Conservation (phyloP, 2,888 invertebrate genomes). For the Pteria penguin region DNA sequence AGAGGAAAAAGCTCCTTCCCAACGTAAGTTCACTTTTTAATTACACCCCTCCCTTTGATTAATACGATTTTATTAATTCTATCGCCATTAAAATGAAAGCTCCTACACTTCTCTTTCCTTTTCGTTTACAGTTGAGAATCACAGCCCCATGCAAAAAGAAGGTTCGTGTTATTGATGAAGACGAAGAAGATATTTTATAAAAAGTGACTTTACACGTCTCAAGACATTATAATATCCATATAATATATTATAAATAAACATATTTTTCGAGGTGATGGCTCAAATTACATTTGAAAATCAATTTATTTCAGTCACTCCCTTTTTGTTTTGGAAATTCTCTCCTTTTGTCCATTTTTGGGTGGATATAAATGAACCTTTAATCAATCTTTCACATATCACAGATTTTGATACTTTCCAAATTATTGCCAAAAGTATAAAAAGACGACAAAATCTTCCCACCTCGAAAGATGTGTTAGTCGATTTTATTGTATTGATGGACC, state of each 20-base stretch:
- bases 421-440: not conserved
- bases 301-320: not conserved
- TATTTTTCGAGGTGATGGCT: not conserved
- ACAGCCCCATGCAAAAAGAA: not conserved
- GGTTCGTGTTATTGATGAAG: not conserved
- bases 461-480: not conserved
- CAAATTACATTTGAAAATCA: not conserved
- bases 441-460: not conserved
- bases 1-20: not conserved
- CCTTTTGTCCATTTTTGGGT: not conserved
- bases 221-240: not conserved
- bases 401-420: not conserved
- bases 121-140: not conserved
- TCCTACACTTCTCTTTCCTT: not conserved
- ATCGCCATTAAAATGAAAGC: not conserved
- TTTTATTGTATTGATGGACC: not conserved
- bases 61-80: not conserved
- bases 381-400: not conserved
- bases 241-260: not conserved
- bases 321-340: not conserved
- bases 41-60: not conserved
- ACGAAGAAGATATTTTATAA: not conserved
- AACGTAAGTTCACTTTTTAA: not conserved
- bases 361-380: not conserved
- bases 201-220: not conserved